Evolutionary conservation across 2,113 vertebrate genomes (phyloP).

Genomic region (cat (Felis catus)): F.catus_Fca126_mat1.0 CM031413.1:94036001-94036500

Average conservation of each 20-base stretch:
- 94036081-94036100: conserved; percentile 60
- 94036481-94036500: no score
- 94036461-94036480: background rate
- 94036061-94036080: conserved; percentile 24
- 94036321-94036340: background rate
- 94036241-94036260: background rate
- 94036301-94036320: background rate
- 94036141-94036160: conserved; percentile 38
- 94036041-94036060: conserved; percentile 52
- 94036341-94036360: conserved; percentile 34
- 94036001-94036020: conserved; percentile 13
- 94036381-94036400: conserved; percentile 26
- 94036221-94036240: conserved; percentile 33
- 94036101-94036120: conserved; percentile 15
- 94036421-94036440: background rate
- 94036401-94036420: conserved; percentile 43
- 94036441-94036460: background rate
- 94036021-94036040: conserved; percentile 28
- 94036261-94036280: background rate
- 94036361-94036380: conserved; percentile 42
- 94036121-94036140: conserved; percentile 61
- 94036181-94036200: conserved; percentile 49
- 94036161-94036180: conserved; percentile 57
- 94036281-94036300: background rate
- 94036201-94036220: conserved; percentile 8